Base-by-base conservation (phyloP, 1,140 invertebrate species). In the Campodea augens region DNA sequence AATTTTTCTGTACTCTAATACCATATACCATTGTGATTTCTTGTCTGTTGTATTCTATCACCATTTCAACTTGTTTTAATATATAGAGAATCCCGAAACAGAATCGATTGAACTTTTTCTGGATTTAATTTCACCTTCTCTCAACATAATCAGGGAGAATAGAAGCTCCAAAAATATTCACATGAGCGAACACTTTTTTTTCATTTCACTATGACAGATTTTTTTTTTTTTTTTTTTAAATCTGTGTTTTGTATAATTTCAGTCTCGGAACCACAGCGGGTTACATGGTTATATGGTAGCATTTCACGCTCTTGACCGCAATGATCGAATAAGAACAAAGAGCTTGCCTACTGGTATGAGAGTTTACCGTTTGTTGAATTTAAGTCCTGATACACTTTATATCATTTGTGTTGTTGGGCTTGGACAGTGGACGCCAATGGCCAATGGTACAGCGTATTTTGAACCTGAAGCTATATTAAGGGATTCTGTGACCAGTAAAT, bases 251-350 rank as follows among this genome's bases (percentile, higher is more conserved):
- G 53, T 66, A 19, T 50, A 55, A 18, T 66, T 64, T 64, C 56
- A 88, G 58, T 83, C 82, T 51, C 71, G 84, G 52, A 88, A 90
- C 65, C 78, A 85, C 61, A 80, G 78, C 13, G 78, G 80, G 19
- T 69, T 92, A 44, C 77, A 77, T 52, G 85, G 82, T 41, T 91
- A 83, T 58, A 77, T 83, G 66, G 76, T 91, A 51, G 77, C 79
- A 50, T 88, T 88, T 65, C 81, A 83, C 55, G 72, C 77, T 24
- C 70, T 78, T 51, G 78, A 81, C 56, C 67, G 65, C 13, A 59
- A 70, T 41, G 65, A 72, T 27, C 66, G 82, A 78, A 71, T 81
- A 47, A 71, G 72, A 41, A 77, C 75, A 2, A 80, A 75, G 61
- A 63, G 75, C 43, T 58, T 85, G 43, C 76, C 77, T 55, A 66